A percentile compares a stretch with the other conserved stretches of the same genome.
Conservation (phyloP, 2,888 invertebrate genomes). For the Trachelus tabidus region DNA sequence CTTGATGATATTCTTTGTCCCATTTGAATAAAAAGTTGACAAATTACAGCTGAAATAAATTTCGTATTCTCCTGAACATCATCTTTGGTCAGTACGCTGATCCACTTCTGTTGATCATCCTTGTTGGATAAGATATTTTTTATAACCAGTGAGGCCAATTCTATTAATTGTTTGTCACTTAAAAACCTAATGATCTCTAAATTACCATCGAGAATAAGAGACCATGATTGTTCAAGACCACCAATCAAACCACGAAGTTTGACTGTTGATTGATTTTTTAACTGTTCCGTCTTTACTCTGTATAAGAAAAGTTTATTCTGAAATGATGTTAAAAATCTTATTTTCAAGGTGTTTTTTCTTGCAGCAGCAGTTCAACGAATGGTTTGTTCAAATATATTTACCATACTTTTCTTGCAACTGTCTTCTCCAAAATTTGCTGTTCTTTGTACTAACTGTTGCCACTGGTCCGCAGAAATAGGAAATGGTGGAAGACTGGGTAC, state of each 20-base stretch:
- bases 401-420: slow-evolving; percentile 43
- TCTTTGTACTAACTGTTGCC: slow-evolving; percentile 40
- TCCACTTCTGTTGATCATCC: slow-evolving; percentile 31
- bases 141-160: slow-evolving; percentile 39
- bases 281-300: slow-evolving; percentile 24
- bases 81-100: slow-evolving; percentile 32
- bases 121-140: slow-evolving; percentile 28
- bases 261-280: slow-evolving; percentile 13
- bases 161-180: slow-evolving; percentile 36
- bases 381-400: slow-evolving; percentile 24
- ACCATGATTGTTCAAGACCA: slow-evolving; percentile 43
- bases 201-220: slow-evolving; percentile 40
- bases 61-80: slow-evolving; percentile 38
- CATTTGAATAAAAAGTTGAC: slow-evolving; percentile 35
- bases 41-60: slow-evolving; percentile 39
- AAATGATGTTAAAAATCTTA: slow-evolving; percentile 20
- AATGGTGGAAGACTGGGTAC: slow-evolving; percentile 28
- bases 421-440: slow-evolving; percentile 37
- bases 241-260: slow-evolving; percentile 33
- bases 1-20: slow-evolving; percentile 18
- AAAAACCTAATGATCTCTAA: slow-evolving; percentile 37
- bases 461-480: slow-evolving; percentile 40
- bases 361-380: neutral
- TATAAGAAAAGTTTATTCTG: slow-evolving; percentile 47
- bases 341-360: neutral